phyloP scores from a whole-genome alignment of 2,797 vertebrate genomes.

The Enteromius mattozi region DNA sequence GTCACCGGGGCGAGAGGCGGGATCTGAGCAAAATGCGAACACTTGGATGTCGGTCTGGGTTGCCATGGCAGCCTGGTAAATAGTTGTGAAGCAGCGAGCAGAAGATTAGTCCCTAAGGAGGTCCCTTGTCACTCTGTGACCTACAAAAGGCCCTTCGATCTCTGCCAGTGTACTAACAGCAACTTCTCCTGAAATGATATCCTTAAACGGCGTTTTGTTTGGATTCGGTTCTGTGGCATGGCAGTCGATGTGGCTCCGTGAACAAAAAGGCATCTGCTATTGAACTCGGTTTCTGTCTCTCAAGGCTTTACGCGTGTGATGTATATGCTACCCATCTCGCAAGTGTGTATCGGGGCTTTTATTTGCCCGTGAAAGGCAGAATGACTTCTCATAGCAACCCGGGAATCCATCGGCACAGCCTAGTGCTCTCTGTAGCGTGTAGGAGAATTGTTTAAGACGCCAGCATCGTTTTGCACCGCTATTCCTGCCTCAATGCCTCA shows the following conservation, averaged over 20 bases:
- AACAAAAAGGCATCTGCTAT: slow-evolving; percentile 33
- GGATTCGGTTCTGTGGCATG: slow-evolving; percentile 26
- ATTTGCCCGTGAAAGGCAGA: slow-evolving; percentile 11
- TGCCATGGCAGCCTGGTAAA: slow-evolving; percentile 61
- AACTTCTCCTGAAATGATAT: slow-evolving; percentile 36
- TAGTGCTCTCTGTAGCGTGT: slow-evolving; percentile 42
- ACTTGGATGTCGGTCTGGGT: slow-evolving; percentile 31
- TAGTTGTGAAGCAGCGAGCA: slow-evolving; percentile 50
- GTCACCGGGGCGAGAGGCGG: background rate
- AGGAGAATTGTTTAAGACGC: slow-evolving; percentile 32
- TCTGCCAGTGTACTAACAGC: slow-evolving; percentile 28
- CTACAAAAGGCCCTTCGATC: slow-evolving; percentile 47
- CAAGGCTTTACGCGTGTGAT: slow-evolving; percentile 12
- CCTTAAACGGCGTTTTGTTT: slow-evolving; percentile 13
- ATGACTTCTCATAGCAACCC: slow-evolving; percentile 29
- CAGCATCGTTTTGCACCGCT: slow-evolving; percentile 24
- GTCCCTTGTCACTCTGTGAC: slow-evolving; percentile 55
- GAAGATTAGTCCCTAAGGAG: slow-evolving; percentile 54
- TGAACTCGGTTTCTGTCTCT: slow-evolving; percentile 19
- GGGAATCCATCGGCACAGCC: slow-evolving; percentile 42
- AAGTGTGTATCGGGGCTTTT: background rate
- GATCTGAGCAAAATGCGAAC: background rate
- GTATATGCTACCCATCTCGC: background rate
- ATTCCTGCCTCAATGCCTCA: slow-evolving; percentile 30
- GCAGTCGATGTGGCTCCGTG: background rate